phyloP scores from a whole-genome alignment of 2,888 invertebrate species.

The Orthosia cruda region DNA sequence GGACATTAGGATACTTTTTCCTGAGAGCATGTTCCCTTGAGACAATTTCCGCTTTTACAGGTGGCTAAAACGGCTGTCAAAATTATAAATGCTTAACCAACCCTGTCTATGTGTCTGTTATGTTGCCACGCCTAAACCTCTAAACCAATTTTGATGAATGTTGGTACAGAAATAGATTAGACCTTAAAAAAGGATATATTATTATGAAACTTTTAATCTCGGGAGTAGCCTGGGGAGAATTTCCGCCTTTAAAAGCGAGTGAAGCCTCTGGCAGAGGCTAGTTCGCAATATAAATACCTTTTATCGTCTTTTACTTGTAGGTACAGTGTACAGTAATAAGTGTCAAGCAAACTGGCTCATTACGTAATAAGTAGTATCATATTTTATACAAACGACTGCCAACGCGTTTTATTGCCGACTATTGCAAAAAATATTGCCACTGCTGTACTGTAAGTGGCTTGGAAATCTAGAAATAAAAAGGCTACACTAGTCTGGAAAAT shows the following conservation, averaged over 20 bases:
- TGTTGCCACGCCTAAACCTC: too few species aligned
- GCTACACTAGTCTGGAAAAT: constrained; percentile 23
- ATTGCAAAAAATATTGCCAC: constrained; percentile 59
- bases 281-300: constrained; percentile 30
- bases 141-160: too few species aligned
- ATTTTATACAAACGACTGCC: constrained; percentile 66
- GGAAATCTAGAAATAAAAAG: constrained; percentile 50
- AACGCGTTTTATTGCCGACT: constrained; percentile 63
- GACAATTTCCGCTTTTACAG: neutral
- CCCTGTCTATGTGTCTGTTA: too few species aligned
- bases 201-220: too few species aligned
- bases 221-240: neutral
- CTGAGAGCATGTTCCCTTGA: rapidly evolving
- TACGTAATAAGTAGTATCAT: constrained; percentile 65
- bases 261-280: neutral
- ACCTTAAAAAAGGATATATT: too few species aligned
- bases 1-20: neutral
- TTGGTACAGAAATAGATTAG: too few species aligned
- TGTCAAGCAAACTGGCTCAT: constrained; percentile 64
- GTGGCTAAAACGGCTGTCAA: too few species aligned
- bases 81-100: too few species aligned
- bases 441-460: constrained; percentile 40
- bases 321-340: constrained; percentile 50
- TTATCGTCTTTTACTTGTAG: constrained; percentile 17
- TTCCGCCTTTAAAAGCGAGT: neutral